Evolutionary conservation across 2,888 invertebrate genomes (phyloP).

Genomic region (Tipula lateralis): DNA sequence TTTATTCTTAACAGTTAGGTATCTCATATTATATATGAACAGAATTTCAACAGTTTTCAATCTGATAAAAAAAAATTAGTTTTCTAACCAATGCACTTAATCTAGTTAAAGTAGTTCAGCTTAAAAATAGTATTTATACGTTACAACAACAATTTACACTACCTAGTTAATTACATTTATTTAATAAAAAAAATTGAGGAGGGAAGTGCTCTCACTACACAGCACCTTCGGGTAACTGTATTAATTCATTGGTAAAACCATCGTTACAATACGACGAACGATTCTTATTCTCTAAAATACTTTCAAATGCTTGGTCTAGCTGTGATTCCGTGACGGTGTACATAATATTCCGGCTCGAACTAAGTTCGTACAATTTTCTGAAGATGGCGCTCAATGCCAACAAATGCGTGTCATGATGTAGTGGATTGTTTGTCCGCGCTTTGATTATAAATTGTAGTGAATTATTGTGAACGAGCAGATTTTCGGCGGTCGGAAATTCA

Average conservation of each 20-base stretch:
- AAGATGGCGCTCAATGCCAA: slow-evolving; percentile 36
- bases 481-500: slow-evolving; percentile 40
- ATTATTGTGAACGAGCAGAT: slow-evolving; percentile 44
- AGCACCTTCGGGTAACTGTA: not conserved
- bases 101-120: not conserved
- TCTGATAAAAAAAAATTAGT: not conserved
- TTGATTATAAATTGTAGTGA: slow-evolving; percentile 44
- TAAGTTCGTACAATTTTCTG: slow-evolving; percentile 38
- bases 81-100: not conserved
- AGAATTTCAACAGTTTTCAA: too few species aligned
- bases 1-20: not conserved
- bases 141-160: slow-evolving; percentile 13
- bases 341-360: slow-evolving; percentile 38
- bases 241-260: not conserved
- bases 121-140: not conserved
- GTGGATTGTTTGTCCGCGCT: slow-evolving; percentile 33
- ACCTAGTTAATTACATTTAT: not conserved
- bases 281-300: slow-evolving; percentile 40
- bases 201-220: not conserved
- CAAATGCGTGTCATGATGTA: not conserved
- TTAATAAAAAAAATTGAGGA: not conserved
- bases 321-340: slow-evolving; percentile 45
- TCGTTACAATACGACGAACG: slow-evolving; percentile 1
- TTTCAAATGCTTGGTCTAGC: slow-evolving; percentile 47
- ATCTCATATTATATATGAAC: too few species aligned